phyloP scores from a whole-genome alignment of 2,797 vertebrate genomes.

The Sciurus vulgaris region DNA sequence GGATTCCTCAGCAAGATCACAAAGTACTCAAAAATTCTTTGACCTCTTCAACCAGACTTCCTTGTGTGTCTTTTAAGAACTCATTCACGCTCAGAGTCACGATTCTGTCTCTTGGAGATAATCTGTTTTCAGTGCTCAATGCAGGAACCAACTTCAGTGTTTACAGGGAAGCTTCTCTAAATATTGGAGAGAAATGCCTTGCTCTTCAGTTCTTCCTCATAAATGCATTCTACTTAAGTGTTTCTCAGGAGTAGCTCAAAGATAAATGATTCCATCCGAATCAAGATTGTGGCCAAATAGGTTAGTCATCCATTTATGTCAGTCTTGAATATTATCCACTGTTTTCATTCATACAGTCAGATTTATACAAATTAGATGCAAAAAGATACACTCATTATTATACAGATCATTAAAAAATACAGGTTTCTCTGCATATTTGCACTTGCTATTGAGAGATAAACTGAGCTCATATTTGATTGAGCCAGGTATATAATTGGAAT shows the following conservation, averaged over 20 bases:
- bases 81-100: too few relatives aligned
- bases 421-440: conserved; percentile 89
- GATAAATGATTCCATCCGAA: conserved; percentile 91
- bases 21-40: conserved; percentile 94
- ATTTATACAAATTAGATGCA: conserved; percentile 92
- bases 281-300: conserved; percentile 93
- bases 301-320: conserved; percentile 93
- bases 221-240: conserved; percentile 93
- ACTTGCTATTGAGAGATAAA: conserved; percentile 90
- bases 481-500: conserved; percentile 96
- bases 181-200: conserved; percentile 95
- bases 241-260: conserved; percentile 91
- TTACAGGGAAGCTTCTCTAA: conserved; percentile 96
- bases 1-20: conserved; percentile 84
- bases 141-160: conserved; percentile 96
- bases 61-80: too few relatives aligned
- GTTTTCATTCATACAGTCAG: conserved; percentile 93
- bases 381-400: conserved; percentile 97
- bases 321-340: conserved; percentile 96
- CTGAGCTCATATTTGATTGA: conserved; percentile 95
- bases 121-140: conserved; percentile 89
- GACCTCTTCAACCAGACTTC: conserved; percentile 70
- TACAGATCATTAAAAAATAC: conserved; percentile 93
- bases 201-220: conserved; percentile 94
- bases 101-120: too few relatives aligned